Base-by-base conservation (phyloP, 2,888 invertebrate species). In the Folsomia manolachei region DNA sequence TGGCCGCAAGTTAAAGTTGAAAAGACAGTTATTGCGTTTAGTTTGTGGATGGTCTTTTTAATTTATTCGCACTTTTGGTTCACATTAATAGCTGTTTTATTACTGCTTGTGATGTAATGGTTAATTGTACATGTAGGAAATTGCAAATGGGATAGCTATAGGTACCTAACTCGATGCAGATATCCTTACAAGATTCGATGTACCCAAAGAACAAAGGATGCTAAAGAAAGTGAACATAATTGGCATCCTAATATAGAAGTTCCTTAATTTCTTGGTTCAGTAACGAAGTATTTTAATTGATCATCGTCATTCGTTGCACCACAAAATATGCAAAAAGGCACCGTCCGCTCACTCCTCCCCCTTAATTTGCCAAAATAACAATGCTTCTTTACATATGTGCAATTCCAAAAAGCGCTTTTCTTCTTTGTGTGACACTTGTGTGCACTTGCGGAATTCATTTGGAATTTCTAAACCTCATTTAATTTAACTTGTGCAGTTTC, bases 181-280 rank as follows among this genome's bases (percentile, higher is more conserved):
- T 39, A 39, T 39, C 39, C 14, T 39, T 14, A 39, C 39, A 39
- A 9, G 39, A 39, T 4, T 14, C 4, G 39, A 4, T 9, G 4
- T 39, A 39, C 39, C 4, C 14, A 39, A 14, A 39, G 39, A 39
- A 39, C 39, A 39, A 39, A 39, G 14, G 39, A 39, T 39, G 66
- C 24, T 64, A 39, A 64, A 52, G 66, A 66, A 66, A 66, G 66
- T 66, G 66, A 24, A 66, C 66, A 64, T 64, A 64, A 64, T 64
- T 66, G 66, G 66, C 23, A 52, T 66, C 66, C 52, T 66, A 66
- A 66, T 66, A 66, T 66, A 66, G 66, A 66, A 66, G 66, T 66
- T 66, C 66, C 25, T 51, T 66, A 66, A 66, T 66, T 66, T 39
- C 66, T 66, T 66, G 66, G 52, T 66, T 66, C 66, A 51, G 27